These are phyloP conservation scores for Mesembrinibis cayennensis DNA, from an alignment of 2,113 vertebrate genomes.

Conservation along the genomic window DNA sequence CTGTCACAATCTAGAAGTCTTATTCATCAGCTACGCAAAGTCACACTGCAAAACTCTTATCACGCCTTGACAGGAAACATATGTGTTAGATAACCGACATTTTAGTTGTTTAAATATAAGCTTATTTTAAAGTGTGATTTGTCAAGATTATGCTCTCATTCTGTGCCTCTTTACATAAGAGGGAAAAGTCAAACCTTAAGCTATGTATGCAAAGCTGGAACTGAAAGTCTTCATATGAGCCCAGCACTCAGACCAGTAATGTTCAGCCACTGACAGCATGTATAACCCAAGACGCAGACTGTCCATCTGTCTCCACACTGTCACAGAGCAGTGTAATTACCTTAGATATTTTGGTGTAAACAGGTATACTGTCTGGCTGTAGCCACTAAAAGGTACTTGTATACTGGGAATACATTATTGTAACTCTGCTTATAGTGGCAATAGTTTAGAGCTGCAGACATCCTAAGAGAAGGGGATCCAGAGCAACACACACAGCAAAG, in stretches of 20 bases:
- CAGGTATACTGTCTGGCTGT: accelerated
- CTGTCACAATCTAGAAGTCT: not conserved
- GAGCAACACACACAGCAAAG: accelerated
- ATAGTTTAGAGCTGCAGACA: accelerated
- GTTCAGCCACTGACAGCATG: accelerated
- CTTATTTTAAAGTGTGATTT: not conserved
- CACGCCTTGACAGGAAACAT: not conserved
- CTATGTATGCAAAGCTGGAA: accelerated
- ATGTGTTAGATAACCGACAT: not conserved
- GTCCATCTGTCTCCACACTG: accelerated
- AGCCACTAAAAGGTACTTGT: not conserved
- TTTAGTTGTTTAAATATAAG: not conserved
- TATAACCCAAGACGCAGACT: not conserved
- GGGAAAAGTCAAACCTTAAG: not conserved
- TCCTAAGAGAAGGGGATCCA: accelerated
- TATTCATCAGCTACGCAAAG: not conserved
- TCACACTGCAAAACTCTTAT: not conserved
- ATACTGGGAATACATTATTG: accelerated
- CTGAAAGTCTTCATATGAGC: accelerated
- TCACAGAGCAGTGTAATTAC: accelerated
- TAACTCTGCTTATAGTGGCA: accelerated
- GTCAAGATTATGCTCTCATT: not conserved
- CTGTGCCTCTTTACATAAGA: accelerated
- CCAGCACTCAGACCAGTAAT: not conserved
- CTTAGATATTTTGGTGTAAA: too few relatives aligned